Conservation (phyloP, 2,797 vertebrate genomes). For the Falco peregrinus region DNA sequence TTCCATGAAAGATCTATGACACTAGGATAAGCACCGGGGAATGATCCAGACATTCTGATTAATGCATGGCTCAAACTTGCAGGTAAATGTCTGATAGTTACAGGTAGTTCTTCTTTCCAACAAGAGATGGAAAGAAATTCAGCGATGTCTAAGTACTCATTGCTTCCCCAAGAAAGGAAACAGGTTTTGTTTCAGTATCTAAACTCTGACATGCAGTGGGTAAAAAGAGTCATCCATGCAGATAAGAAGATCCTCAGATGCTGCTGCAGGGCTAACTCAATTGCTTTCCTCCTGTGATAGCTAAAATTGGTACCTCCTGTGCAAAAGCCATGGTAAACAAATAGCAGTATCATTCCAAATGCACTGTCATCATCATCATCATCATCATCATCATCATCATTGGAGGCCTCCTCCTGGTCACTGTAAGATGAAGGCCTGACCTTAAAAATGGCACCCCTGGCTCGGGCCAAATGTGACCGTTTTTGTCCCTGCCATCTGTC, state of each 20-base stretch:
- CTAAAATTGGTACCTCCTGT: slow-evolving; percentile 53
- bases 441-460: slow-evolving; percentile 57
- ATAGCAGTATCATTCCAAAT: slow-evolving; percentile 36
- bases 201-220: background rate
- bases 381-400: slow-evolving; percentile 36
- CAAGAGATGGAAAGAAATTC: background rate
- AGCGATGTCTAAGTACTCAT: background rate
- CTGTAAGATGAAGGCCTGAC: slow-evolving; percentile 38
- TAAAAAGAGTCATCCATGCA: slow-evolving; percentile 44
- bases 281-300: slow-evolving; percentile 53
- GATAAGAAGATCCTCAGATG: slow-evolving; percentile 48
- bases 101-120: background rate
- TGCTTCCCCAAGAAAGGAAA: background rate
- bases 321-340: slow-evolving; percentile 48
- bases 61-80: background rate
- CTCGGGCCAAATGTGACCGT: slow-evolving; percentile 15
- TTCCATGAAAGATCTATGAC: background rate
- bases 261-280: slow-evolving; percentile 46
- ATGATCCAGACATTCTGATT: background rate
- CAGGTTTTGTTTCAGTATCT: background rate
- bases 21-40: background rate
- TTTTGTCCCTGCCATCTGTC: slow-evolving; percentile 53
- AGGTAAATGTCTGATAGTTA: background rate
- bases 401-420: slow-evolving; percentile 39
- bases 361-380: background rate